These are phyloP conservation scores for Periplaneta americana DNA, from an alignment of 1,140 invertebrate species.

Conservation along the genomic window DNA sequence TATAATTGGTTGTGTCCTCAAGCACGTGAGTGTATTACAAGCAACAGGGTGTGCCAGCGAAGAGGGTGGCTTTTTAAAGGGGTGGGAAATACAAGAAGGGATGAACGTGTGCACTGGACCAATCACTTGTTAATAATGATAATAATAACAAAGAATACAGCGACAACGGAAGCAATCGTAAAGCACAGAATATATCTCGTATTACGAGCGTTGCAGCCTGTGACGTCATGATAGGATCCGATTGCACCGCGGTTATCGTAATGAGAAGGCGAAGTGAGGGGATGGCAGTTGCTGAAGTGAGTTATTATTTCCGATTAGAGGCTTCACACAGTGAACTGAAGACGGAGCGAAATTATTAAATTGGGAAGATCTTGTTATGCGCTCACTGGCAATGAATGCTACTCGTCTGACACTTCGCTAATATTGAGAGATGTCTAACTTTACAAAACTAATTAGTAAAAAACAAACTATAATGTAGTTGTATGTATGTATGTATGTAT, in stretches of 20 bases:
- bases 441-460: no score
- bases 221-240: not conserved
- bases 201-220: not conserved
- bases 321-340: not conserved
- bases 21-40: not conserved
- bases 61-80: not conserved
- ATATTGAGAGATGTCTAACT: no score
- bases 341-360: not conserved
- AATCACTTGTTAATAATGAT: constrained; percentile 8
- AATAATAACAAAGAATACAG: not conserved
- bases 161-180: not conserved
- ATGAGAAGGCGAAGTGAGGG: not conserved
- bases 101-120: not conserved
- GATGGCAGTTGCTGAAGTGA: not conserved
- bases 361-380: no score
- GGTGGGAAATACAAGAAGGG: not conserved
- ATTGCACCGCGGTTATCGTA: not conserved
- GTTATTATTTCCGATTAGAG: not conserved
- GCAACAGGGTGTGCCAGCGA: not conserved
- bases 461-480: no score
- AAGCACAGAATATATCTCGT: not conserved
- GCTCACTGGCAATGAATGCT: no score
- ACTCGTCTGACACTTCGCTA: no score
- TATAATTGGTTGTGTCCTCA: constrained; percentile 2
- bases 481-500: no score